Evolutionary conservation across 2,797 vertebrate species (phyloP).

Genomic region (Clarias platycephalus): DNA sequence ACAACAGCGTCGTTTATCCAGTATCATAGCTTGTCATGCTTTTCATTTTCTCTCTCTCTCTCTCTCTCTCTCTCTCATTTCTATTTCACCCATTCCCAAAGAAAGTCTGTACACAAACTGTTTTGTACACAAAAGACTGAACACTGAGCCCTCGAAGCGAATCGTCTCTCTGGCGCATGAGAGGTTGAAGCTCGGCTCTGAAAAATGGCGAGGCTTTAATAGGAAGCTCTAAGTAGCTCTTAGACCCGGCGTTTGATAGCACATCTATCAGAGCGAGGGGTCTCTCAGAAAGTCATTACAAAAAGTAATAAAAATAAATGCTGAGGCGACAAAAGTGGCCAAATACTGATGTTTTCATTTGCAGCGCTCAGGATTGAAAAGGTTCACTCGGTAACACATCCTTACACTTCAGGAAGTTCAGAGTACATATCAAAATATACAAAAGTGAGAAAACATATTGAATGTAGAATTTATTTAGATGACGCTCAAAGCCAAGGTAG

Average conservation of each 20-base stretch:
- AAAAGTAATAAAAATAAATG: conserved; percentile 49
- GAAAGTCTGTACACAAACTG: not conserved
- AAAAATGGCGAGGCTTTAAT: conserved; percentile 47
- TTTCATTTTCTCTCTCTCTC: not conserved
- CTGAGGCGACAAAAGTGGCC: conserved; percentile 36
- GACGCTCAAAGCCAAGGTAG: not conserved
- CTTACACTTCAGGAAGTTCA: not conserved
- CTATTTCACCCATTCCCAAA: not conserved
- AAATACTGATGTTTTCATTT: conserved; percentile 50
- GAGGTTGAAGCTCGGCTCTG: conserved; percentile 24
- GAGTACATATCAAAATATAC: not conserved
- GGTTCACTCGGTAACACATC: not conserved
- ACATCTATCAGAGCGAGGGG: conserved; percentile 48
- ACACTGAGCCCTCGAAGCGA: conserved; percentile 25
- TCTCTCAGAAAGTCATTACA: conserved; percentile 47
- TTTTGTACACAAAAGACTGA: conserved; percentile 16
- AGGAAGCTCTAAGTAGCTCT: conserved; percentile 47
- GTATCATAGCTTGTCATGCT: not conserved
- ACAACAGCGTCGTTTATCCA: not conserved
- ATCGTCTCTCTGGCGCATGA: conserved; percentile 12
- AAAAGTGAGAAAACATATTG: not conserved
- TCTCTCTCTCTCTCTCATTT: not conserved
- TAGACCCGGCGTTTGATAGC: conserved; percentile 36
- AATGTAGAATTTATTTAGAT: not conserved
- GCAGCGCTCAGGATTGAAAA: conserved; percentile 5